A percentile compares a stretch with the other conserved stretches of the same genome.
Conservation (phyloP, 2,113 vertebrate genomes). For the Cepphus grylle region DNA sequence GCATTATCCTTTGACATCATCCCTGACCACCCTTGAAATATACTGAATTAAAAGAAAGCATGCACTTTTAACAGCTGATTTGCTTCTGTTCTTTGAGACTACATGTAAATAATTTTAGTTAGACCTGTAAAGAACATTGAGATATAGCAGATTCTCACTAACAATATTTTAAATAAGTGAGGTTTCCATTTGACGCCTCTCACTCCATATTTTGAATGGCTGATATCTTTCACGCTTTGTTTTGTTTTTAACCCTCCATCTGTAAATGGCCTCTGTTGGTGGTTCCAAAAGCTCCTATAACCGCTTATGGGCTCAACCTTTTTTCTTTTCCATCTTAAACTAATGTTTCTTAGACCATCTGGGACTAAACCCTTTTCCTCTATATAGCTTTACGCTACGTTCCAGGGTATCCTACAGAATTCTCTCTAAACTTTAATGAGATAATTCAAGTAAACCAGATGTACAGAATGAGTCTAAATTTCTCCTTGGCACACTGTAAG, state of each 20-base stretch:
- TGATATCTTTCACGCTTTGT: neutral
- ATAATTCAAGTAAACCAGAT: neutral
- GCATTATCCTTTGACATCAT: neutral
- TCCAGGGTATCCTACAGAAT: neutral
- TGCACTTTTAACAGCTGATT: neutral
- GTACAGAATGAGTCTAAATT: neutral
- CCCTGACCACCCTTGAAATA: neutral
- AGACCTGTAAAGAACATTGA: neutral
- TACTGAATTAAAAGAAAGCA: neutral
- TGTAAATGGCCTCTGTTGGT: neutral
- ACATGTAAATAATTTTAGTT: neutral
- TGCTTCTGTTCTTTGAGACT: neutral
- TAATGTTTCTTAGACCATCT: neutral
- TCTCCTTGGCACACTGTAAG: neutral
- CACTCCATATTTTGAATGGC: neutral
- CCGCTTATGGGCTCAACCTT: fast-evolving
- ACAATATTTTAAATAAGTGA: neutral
- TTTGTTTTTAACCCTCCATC: neutral
- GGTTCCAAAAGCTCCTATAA: neutral
- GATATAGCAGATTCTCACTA: neutral
- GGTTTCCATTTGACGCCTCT: neutral
- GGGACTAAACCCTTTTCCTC: neutral
- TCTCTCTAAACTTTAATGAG: neutral
- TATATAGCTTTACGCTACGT: neutral
- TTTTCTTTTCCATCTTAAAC: neutral